These are phyloP conservation scores for Agrilus mali DNA, from an alignment of 2,888 invertebrate species.

Conservation along the genomic window DNA sequence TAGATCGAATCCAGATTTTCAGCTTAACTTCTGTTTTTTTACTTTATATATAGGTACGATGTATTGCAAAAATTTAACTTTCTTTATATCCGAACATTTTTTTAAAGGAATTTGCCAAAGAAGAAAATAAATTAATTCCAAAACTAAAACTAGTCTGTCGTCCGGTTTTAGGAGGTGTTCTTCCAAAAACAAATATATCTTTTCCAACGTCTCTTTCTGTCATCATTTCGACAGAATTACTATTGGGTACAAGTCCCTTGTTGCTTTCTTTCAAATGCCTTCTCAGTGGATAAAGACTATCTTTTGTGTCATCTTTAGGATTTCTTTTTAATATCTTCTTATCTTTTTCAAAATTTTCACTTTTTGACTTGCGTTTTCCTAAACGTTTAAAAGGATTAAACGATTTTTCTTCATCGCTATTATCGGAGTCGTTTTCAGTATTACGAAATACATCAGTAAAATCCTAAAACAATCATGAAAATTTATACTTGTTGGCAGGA, in stretches of 20 bases:
- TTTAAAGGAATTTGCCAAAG: constrained; percentile 14
- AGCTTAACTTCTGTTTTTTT: too few relatives aligned
- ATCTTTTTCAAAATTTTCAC: neutral
- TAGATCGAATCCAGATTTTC: too few relatives aligned
- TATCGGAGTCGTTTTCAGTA: constrained; percentile 3
- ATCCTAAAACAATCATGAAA: constrained; percentile 1
- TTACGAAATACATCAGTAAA: constrained; percentile 2
- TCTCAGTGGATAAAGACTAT: constrained; percentile 16
- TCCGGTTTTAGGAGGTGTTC: constrained; percentile 8
- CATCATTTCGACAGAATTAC: neutral
- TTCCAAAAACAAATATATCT: constrained; percentile 17
- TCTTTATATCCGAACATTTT: constrained; percentile 12
- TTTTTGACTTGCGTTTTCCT: constrained; percentile 8
- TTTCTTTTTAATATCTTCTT: neutral
- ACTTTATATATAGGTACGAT: too few relatives aligned
- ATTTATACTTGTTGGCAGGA: neutral
- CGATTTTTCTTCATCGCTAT: constrained; percentile 2
- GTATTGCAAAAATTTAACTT: constrained; percentile 4
- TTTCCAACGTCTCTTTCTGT: neutral
- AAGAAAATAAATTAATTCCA: constrained; percentile 11
- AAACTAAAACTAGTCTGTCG: constrained; percentile 14
- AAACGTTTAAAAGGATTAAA: constrained; percentile 4
- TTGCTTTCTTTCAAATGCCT: constrained; percentile 7
- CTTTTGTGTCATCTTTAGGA: constrained; percentile 5
- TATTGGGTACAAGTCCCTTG: neutral